These are phyloP conservation scores for Sandelia bainsii DNA, from an alignment of 2,797 vertebrate genomes.

Conservation along the genomic window DNA sequence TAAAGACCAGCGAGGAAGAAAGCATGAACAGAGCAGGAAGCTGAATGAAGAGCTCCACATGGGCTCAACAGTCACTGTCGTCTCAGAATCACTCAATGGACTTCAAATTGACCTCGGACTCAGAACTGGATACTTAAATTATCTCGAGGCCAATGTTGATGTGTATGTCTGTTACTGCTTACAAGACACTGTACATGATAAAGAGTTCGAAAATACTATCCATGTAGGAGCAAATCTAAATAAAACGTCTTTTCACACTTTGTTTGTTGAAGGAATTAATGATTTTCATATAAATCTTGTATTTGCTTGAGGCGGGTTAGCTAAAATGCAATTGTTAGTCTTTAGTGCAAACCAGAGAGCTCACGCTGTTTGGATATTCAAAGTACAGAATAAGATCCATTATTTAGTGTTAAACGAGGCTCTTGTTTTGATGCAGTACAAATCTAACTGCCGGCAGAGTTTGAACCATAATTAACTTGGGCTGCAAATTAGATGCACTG, in stretches of 20 bases:
- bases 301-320: constrained; percentile 51
- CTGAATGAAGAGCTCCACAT: constrained; percentile 58
- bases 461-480: constrained; percentile 83
- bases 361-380: constrained; percentile 73
- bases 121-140: constrained; percentile 46
- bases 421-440: constrained; percentile 81
- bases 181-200: constrained; percentile 19
- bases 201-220: constrained; percentile 18
- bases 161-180: constrained; percentile 24
- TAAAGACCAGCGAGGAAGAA: constrained; percentile 71
- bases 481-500: constrained; percentile 80
- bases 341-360: constrained; percentile 41
- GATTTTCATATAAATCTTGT: constrained; percentile 54
- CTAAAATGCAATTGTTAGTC: constrained; percentile 60
- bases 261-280: constrained; percentile 59
- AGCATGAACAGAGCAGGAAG: constrained; percentile 68
- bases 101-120: constrained; percentile 69
- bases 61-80: constrained; percentile 49
- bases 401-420: constrained; percentile 81
- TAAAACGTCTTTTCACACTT: constrained; percentile 22
- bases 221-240: constrained; percentile 8
- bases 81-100: constrained; percentile 61
- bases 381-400: constrained; percentile 76
- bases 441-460: constrained; percentile 81
- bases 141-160: constrained; percentile 30